phyloP scores from a whole-genome alignment of 2,888 invertebrate genomes.

The Atherix ibis region DNA sequence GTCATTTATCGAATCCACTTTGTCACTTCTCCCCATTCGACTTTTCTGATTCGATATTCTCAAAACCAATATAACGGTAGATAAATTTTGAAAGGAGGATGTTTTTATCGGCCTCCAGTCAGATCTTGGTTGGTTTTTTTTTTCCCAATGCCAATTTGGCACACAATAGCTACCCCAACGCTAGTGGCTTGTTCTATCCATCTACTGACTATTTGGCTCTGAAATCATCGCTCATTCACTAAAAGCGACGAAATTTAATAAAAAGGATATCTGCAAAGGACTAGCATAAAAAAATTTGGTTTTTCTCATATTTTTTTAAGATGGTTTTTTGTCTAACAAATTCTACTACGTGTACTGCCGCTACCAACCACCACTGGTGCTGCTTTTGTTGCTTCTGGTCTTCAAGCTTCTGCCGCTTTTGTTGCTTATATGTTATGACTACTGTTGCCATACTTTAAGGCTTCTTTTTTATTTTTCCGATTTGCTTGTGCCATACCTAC shows the following conservation, averaged over 20 bases:
- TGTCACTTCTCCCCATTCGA: background rate
- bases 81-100: background rate
- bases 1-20: background rate
- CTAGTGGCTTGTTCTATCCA: no score
- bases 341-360: no score
- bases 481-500: no score
- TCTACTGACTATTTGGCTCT: background rate
- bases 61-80: background rate
- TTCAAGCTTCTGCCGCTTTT: no score
- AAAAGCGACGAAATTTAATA: background rate
- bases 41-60: background rate
- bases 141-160: background rate
- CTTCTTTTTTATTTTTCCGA: no score
- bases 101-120: background rate
- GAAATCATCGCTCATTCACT: background rate
- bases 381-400: no score
- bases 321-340: no score
- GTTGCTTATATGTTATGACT: no score
- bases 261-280: background rate
- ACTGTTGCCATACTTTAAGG: no score
- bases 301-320: no score
- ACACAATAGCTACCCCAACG: background rate
- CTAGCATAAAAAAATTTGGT: background rate
- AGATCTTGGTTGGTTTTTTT: background rate
- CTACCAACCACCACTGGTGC: no score